Percentiles rank a stretch among this genome's conserved stretches.
Conservation (phyloP, 2,797 vertebrate genomes). For the Melanotaenia parkinsoni region DNA sequence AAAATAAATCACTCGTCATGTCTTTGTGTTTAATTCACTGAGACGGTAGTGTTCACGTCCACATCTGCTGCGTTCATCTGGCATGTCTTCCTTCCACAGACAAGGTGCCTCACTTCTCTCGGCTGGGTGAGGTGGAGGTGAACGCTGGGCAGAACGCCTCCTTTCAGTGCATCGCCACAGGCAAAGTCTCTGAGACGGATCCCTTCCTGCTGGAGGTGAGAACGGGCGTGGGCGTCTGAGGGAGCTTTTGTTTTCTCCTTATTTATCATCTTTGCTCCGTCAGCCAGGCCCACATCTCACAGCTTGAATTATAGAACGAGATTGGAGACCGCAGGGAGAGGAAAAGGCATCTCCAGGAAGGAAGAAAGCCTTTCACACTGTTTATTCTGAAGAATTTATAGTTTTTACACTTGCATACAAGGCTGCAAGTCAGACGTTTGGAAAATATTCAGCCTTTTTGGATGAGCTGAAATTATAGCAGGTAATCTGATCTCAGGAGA, state of each 20-base stretch:
- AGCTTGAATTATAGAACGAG: constrained; percentile 6
- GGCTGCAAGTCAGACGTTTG: neutral
- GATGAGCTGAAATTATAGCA: no score
- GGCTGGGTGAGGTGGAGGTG: constrained; percentile 96
- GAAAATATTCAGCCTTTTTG: no score
- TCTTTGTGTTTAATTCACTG: constrained; percentile 43
- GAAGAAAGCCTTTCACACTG: neutral
- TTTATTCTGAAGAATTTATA: neutral
- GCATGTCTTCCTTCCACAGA: constrained; percentile 80
- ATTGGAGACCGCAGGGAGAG: neutral
- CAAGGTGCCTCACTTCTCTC: constrained; percentile 98
- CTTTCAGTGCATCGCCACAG: constrained; percentile 96
- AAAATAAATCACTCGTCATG: constrained; percentile 12
- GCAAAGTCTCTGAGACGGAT: constrained; percentile 89
- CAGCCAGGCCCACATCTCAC: constrained; percentile 9
- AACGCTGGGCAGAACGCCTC: constrained; percentile 98
- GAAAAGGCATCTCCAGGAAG: neutral
- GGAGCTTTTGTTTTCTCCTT: neutral
- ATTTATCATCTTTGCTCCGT: constrained; percentile 1
- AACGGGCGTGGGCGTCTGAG: neutral
- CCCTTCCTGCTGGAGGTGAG: constrained; percentile 84
- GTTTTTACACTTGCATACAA: neutral
- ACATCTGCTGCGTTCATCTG: constrained; percentile 43
- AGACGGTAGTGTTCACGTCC: constrained; percentile 39
- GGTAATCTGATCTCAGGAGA: neutral